phyloP scores from a whole-genome alignment of 1,140 invertebrate genomes.

The Drosophila ohnishii region DNA sequence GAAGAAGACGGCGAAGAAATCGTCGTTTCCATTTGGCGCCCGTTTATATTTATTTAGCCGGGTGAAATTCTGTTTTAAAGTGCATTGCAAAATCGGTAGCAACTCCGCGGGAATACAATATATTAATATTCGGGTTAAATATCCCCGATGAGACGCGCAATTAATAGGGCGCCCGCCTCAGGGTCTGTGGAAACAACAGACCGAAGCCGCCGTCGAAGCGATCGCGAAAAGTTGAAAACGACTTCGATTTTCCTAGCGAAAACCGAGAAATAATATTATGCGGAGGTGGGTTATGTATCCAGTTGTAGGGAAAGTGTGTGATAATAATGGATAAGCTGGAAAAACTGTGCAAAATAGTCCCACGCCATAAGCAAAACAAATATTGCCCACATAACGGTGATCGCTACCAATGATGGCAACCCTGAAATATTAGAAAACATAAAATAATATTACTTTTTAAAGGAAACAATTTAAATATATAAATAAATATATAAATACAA shows the following conservation, averaged over 20 bases:
- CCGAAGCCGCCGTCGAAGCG: slow-evolving; percentile 2
- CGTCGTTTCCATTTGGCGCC: slow-evolving; percentile 65
- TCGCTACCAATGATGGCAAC: background rate
- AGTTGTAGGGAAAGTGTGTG: background rate
- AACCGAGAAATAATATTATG: slow-evolving; percentile 67
- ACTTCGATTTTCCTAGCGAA: slow-evolving; percentile 62
- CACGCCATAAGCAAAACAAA: background rate
- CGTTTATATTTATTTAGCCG: slow-evolving; percentile 66
- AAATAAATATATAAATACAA: background rate
- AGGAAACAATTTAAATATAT: no score
- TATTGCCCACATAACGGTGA: background rate
- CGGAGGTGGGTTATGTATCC: slow-evolving; percentile 48
- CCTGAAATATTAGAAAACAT: background rate
- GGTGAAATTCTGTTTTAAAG: slow-evolving; percentile 55
- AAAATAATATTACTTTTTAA: background rate
- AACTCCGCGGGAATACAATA: background rate
- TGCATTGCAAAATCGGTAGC: slow-evolving; percentile 11
- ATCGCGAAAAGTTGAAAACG: slow-evolving; percentile 31
- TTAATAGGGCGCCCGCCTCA: slow-evolving; percentile 15
- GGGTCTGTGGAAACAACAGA: slow-evolving; percentile 15
- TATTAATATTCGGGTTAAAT: slow-evolving; percentile 1
- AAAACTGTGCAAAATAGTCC: background rate
- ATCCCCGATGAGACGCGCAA: slow-evolving; percentile 40
- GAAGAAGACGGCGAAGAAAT: slow-evolving; percentile 44
- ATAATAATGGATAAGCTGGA: background rate